Evolutionary conservation across 2,797 vertebrate species (phyloP), one percentile per base, ranked within the genome.

Genomic region (Enteromius treurensis): DNA sequence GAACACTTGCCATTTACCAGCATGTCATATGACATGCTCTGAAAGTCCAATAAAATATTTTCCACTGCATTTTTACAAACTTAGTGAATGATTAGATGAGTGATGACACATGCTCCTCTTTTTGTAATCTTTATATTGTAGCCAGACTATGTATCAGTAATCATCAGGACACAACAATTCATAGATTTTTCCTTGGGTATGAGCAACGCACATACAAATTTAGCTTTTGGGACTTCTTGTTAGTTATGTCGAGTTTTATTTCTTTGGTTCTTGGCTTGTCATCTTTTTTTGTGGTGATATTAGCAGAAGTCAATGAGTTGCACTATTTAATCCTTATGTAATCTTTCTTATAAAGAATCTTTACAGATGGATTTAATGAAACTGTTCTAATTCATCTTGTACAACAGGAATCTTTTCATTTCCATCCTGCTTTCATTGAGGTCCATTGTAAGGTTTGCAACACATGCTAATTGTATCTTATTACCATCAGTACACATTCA

Each of bases 11-110:
- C 0, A 5, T 34, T 37, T 65, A 26, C 49, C 17, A 17, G 53
- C 26, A 47, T 17, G 11, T 69, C 14, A 68, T 60, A 15, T 60
- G 78, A 68, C 29, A 21, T 81, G 8, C 15, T 37, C 15, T 69
- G 32, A 70, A 51, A 29, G 67, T 10, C 53, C 64, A 23, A 74
- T 80, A 7, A 32, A 26, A 21, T 32, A 14, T 67, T 76, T 69
- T 26, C 14, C 32, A 69, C 40, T 70, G 49, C 13, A 8, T 42
- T 26, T 49, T 60, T 37, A 0, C 21, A 42, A 67, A 67, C 17
- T 69, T 14, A 64, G 55, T 75, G 58, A 85, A 70, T 81, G 71
- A 70, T 70, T 60, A 47, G 34, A 15, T 76, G 65, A 74, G 23
- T n/a, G 11, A 60, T 81, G 64, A 60, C 13, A 53, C 45, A 80